Conservation (phyloP, 1,140 invertebrate genomes). For the Magallana gigas region DNA sequence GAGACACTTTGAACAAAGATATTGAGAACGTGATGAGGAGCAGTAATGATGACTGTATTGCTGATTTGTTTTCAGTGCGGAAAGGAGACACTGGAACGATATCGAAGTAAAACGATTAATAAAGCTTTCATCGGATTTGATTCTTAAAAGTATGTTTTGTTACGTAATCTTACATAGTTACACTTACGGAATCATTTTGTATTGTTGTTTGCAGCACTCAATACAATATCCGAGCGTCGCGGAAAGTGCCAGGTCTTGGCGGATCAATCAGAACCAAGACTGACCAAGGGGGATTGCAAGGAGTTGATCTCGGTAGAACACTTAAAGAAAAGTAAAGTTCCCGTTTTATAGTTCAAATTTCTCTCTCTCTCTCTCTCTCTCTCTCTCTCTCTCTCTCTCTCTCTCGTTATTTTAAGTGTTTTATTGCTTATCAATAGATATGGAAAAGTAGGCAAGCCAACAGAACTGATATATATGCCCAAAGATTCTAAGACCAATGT, state of each 20-base stretch:
- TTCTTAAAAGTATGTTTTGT: too few relatives aligned
- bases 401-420: too few relatives aligned
- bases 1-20: constrained; percentile 67
- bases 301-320: constrained; percentile 43
- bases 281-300: neutral
- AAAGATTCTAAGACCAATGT: constrained; percentile 52
- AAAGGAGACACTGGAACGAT: constrained; percentile 67
- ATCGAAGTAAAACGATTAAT: constrained; percentile 28
- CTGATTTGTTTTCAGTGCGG: constrained; percentile 67
- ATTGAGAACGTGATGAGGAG: constrained; percentile 57
- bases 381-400: too few relatives aligned
- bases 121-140: too few relatives aligned
- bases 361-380: too few relatives aligned
- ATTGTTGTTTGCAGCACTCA: constrained; percentile 11
- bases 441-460: constrained; percentile 1
- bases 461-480: constrained; percentile 36
- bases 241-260: neutral
- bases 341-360: too few relatives aligned
- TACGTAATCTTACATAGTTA: too few relatives aligned
- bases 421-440: neutral
- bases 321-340: constrained; percentile 41
- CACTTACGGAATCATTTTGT: too few relatives aligned
- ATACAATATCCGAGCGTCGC: constrained; percentile 40
- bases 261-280: neutral
- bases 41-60: constrained; percentile 64